Conservation (phyloP, 1,140 invertebrate species). For the Ephestia elutella region DNA sequence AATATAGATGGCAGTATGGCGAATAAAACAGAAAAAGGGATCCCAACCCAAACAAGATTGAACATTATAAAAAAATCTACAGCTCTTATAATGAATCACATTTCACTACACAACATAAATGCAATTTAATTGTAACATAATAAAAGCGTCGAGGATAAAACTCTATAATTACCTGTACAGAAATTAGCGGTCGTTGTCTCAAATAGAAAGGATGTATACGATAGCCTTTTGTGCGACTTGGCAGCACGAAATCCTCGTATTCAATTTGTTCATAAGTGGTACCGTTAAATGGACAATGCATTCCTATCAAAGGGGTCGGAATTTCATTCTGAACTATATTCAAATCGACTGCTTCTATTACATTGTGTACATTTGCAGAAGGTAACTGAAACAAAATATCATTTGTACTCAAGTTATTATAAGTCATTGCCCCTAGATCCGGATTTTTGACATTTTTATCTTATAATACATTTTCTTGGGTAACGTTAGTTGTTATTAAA, state of each 20-base stretch:
- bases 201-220: slow-evolving; percentile 67
- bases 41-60: too few relatives aligned
- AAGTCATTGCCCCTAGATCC: too few relatives aligned
- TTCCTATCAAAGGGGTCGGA: slow-evolving; percentile 52
- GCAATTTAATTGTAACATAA: too few relatives aligned
- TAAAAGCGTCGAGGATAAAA: too few relatives aligned
- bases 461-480: too few relatives aligned
- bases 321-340: slow-evolving; percentile 50
- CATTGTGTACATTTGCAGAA: slow-evolving; percentile 42
- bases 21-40: too few relatives aligned
- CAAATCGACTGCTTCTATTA: slow-evolving; percentile 43
- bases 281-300: slow-evolving; percentile 53
- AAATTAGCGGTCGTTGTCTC: slow-evolving; percentile 40
- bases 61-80: too few relatives aligned
- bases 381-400: slow-evolving; percentile 31
- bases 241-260: slow-evolving; percentile 64
- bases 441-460: too few relatives aligned
- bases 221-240: slow-evolving; percentile 49
- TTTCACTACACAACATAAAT: too few relatives aligned
- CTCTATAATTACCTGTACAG: slow-evolving; percentile 41
- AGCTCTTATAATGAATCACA: too few relatives aligned
- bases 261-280: slow-evolving; percentile 41
- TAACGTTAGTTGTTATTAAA: too few relatives aligned
- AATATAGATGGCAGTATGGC: slow-evolving; percentile 17
- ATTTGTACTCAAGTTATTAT: too few relatives aligned